Base-by-base conservation (phyloP, 2,888 invertebrate genomes). In the Cantharis rustica region DNA sequence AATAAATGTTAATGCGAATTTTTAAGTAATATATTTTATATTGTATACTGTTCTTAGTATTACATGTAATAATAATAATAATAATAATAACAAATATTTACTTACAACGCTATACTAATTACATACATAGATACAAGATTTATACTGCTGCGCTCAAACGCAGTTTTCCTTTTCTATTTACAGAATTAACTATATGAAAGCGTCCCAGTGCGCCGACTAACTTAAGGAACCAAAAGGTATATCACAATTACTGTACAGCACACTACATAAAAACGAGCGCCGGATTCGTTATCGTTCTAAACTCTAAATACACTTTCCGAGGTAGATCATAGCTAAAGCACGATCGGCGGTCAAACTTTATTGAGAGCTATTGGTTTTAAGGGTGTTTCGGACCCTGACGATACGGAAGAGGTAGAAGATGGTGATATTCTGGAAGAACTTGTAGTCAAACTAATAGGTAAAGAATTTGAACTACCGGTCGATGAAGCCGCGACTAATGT, bases 331-430 rank as follows among this genome's bases (percentile, higher is more conserved):
- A 84, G 84, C 86, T 86, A 84, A 75, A 82, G 75, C 73, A 81
- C 79, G 75, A 83, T 80, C 82, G 83, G 81, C 81, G 86, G 88
- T 89, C 88, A 89, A 85, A 88, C 89, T 81, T 89, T 89, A 81
- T 88, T 88, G 75, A 88, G 81, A 63, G 89, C 88, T 75, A 89
- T 85, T 31, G 88, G 88, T 80, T 89, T 88, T 68, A 90, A 84
- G 82, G 92, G 89, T 26, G 90, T 89, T 75, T 90, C 89, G n/a
- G 90, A 85, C 84, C 93, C 86, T 83, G 92, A 89, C 86, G 92
- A 87, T 78, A 89, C 84, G 82, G 92, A 90, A 79, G 91, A 92
- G 71, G 92, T 92, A 75, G 91, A 92, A 73, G 92, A 92, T 64
- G 92, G 92, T 16, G 92, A 92, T 84, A 91, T 90, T 80, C 91